Conservation (phyloP, 2,797 vertebrate species). For the Gouania willdenowi region DNA sequence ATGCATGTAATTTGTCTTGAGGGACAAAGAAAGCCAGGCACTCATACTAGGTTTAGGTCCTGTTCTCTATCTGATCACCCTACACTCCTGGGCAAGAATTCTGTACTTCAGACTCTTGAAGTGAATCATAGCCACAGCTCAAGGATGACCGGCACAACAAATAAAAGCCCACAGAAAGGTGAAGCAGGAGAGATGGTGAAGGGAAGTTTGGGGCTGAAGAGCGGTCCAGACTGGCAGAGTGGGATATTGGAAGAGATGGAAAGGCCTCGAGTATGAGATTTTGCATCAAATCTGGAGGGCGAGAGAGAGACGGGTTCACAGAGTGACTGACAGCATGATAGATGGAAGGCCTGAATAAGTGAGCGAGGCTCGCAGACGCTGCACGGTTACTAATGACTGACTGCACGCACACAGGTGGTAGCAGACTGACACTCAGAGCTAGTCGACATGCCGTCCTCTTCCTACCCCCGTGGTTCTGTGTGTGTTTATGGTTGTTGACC, state of each 20-base stretch:
- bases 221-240: slow-evolving; percentile 30
- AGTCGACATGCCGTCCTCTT: no score
- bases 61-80: slow-evolving; percentile 49
- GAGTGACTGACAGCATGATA: slow-evolving; percentile 56
- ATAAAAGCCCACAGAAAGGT: slow-evolving; percentile 37
- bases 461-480: neutral
- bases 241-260: slow-evolving; percentile 50
- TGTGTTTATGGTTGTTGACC: slow-evolving; percentile 43
- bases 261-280: slow-evolving; percentile 32
- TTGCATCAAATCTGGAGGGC: slow-evolving; percentile 19
- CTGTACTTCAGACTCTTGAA: slow-evolving; percentile 19
- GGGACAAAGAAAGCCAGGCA: slow-evolving; percentile 6
- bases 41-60: slow-evolving; percentile 45
- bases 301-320: slow-evolving; percentile 30
- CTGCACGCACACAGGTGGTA: slow-evolving; percentile 53
- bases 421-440: slow-evolving; percentile 7
- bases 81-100: slow-evolving; percentile 21
- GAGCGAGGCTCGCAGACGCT: slow-evolving; percentile 33
- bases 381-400: slow-evolving; percentile 42
- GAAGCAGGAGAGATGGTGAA: slow-evolving; percentile 7
- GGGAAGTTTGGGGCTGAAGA: slow-evolving; percentile 23
- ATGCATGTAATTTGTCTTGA: slow-evolving; percentile 47
- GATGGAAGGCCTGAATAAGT: slow-evolving; percentile 52
- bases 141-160: slow-evolving; percentile 30
- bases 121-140: slow-evolving; percentile 13